Evolutionary conservation across 1,140 invertebrate species (phyloP).

Genomic region (Eumeta japonica): DNA sequence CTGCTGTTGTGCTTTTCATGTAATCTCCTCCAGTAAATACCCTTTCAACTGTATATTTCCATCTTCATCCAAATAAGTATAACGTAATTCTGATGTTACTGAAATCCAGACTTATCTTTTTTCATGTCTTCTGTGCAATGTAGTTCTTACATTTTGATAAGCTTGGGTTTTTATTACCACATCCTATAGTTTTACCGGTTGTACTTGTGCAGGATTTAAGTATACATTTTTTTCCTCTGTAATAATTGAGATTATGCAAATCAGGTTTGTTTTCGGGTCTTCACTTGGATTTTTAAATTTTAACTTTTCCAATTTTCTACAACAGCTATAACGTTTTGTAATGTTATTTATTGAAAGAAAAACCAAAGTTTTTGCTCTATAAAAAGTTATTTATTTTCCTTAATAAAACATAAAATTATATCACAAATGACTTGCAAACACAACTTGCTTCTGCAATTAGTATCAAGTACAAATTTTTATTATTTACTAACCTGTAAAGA

Average conservation of each 20-base stretch:
- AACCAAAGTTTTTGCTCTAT: too few species aligned
- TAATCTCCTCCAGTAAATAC: slow-evolving; percentile 20
- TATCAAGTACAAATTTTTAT: too few species aligned
- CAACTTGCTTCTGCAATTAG: too few species aligned
- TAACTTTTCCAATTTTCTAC: neutral
- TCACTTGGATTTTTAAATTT: neutral
- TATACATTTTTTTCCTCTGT: neutral
- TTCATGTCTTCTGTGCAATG: slow-evolving; percentile 30
- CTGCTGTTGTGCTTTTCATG: slow-evolving; percentile 9
- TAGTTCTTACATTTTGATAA: slow-evolving; percentile 27
- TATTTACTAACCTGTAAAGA: too few species aligned
- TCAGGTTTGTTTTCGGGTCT: neutral
- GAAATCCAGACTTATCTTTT: slow-evolving; percentile 32
- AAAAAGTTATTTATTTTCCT: too few species aligned
- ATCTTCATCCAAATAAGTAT: slow-evolving; percentile 18
- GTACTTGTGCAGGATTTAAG: slow-evolving; percentile 8
- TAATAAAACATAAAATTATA: too few species aligned
- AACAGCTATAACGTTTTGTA: neutral
- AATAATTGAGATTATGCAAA: slow-evolving; percentile 1
- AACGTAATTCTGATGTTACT: slow-evolving; percentile 12
- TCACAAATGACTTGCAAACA: too few species aligned
- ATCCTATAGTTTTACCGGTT: slow-evolving; percentile 14
- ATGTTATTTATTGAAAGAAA: too few species aligned
- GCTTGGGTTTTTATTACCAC: slow-evolving; percentile 16
- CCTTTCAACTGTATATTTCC: slow-evolving; percentile 24